phyloP scores from a whole-genome alignment of 1,140 invertebrate species.

The Druon quercuslanigerum region DNA sequence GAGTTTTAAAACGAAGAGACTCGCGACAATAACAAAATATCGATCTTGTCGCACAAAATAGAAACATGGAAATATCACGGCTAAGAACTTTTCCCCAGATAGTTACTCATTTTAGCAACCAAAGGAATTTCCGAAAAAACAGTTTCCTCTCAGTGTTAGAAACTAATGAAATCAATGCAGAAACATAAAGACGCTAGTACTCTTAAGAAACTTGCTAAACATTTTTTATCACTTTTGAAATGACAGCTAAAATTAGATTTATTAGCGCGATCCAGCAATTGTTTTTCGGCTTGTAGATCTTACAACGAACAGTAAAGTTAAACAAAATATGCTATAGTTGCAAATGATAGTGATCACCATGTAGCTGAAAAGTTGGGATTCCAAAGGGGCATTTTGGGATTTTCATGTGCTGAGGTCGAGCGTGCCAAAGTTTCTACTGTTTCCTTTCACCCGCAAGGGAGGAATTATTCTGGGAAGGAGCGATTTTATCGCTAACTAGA shows the following conservation, averaged over 20 bases:
- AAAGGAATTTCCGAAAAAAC: conserved; percentile 4
- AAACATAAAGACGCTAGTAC: conserved; percentile 23
- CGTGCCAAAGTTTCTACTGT: conserved; percentile 24
- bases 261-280: neutral
- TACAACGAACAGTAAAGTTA: neutral
- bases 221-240: neutral
- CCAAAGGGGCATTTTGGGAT: conserved; percentile 23
- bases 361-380: conserved; percentile 13
- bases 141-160: neutral
- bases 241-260: conserved; percentile 14
- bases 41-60: neutral
- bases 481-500: conserved; percentile 52
- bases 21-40: neutral
- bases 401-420: neutral
- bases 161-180: neutral
- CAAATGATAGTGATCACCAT: neutral
- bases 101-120: conserved; percentile 16
- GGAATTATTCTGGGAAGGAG: neutral
- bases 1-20: neutral
- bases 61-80: conserved; percentile 15
- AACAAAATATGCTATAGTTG: neutral
- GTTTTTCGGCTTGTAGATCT: conserved; percentile 5
- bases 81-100: conserved; percentile 14
- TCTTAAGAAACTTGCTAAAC: neutral
- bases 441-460: neutral